Evolutionary conservation across 2,113 vertebrate species (phyloP).

Genomic region (Crotophaga sulcirostris): DNA sequence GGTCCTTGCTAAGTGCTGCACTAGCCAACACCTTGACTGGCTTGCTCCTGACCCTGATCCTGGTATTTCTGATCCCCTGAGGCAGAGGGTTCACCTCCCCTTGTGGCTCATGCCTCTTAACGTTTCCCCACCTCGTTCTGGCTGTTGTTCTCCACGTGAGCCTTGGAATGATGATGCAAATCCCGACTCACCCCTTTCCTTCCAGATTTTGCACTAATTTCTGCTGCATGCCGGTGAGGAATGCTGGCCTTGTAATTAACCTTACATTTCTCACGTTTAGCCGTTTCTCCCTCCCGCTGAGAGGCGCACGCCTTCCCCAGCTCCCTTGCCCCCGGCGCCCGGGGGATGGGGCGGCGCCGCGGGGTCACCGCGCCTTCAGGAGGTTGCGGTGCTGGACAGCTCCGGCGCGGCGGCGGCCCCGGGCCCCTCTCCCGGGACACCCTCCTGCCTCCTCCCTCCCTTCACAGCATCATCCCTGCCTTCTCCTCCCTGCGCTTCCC

Average conservation of each 20-base stretch:
- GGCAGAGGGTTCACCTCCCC: background rate
- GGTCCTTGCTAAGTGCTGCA: background rate
- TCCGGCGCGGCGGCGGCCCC: background rate
- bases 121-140: rapidly evolving
- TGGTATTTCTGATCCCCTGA: background rate
- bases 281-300: background rate
- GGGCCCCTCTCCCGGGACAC: too few species aligned
- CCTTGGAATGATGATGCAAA: background rate
- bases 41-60: background rate
- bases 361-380: background rate
- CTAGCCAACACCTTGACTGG: too few species aligned
- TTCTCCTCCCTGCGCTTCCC: background rate
- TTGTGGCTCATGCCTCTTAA: rapidly evolving
- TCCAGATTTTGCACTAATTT: background rate
- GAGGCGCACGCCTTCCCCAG: background rate
- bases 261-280: background rate
- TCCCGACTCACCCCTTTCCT: background rate
- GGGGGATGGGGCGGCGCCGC: background rate
- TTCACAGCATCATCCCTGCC: background rate
- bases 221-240: rapidly evolving
- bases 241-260: background rate
- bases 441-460: too few species aligned
- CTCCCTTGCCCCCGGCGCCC: background rate
- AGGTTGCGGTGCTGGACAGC: constrained; percentile 52
- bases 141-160: background rate